Percentiles rank a stretch among this genome's conserved stretches.
Evolutionary conservation across 1,140 invertebrate species (phyloP).

Genomic region (Zaprionus lachaisei): DNA sequence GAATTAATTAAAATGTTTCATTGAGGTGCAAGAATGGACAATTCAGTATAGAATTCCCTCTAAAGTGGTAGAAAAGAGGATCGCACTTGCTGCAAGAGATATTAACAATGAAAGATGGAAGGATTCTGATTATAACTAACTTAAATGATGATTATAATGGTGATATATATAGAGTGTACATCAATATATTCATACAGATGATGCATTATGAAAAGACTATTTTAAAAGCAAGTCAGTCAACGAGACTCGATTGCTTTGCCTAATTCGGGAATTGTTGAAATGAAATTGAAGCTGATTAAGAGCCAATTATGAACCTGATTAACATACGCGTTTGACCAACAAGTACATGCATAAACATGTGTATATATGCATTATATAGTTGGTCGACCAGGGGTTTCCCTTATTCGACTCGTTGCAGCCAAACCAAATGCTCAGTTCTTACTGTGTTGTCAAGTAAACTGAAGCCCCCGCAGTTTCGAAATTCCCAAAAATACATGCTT

Average conservation of each 20-base stretch:
- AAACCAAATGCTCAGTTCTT: neutral
- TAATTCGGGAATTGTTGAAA: neutral
- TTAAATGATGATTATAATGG: too few relatives aligned
- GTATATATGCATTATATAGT: neutral
- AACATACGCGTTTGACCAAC: neutral
- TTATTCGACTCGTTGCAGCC: neutral
- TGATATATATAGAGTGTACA: too few relatives aligned
- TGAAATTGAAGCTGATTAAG: neutral
- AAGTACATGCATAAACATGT: neutral
- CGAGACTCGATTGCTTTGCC: neutral
- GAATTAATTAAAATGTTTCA: neutral
- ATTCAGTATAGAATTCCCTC: too few relatives aligned
- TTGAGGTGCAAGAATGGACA: too few relatives aligned
- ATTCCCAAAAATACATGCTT: neutral
- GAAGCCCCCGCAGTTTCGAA: neutral
- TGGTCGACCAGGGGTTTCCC: neutral
- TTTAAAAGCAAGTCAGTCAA: too few relatives aligned
- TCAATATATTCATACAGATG: too few relatives aligned
- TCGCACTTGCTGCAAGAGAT: too few relatives aligned
- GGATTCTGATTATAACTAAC: too few relatives aligned
- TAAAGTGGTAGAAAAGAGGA: too few relatives aligned
- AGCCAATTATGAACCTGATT: neutral
- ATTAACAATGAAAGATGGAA: too few relatives aligned
- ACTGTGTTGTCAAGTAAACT: slow-evolving; percentile 1
- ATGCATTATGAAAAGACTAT: too few relatives aligned